These are phyloP conservation scores for Psittacula echo DNA, from an alignment of 2,797 vertebrate genomes.

Conservation along the genomic window DNA sequence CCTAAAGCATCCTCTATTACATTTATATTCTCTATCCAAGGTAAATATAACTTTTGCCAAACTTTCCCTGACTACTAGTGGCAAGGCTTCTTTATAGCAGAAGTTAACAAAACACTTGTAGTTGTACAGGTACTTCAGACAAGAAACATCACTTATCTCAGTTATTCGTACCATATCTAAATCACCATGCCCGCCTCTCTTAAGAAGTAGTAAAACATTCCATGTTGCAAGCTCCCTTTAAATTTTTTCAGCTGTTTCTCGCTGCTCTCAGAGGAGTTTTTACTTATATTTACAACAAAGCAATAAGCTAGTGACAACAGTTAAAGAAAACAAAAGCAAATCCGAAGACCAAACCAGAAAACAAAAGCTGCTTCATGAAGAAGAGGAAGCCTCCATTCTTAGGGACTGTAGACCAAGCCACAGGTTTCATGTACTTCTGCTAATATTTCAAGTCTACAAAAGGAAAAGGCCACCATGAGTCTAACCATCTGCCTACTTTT, in stretches of 20 bases:
- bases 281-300: background rate
- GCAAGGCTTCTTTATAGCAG: slow-evolving; percentile 11
- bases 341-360: background rate
- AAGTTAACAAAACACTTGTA: slow-evolving; percentile 2
- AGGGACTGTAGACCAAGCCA: background rate
- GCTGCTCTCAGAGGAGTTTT: background rate
- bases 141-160: slow-evolving; percentile 25
- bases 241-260: background rate
- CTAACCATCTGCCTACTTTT: background rate
- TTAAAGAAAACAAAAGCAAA: background rate
- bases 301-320: background rate
- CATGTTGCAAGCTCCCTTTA: background rate
- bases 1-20: background rate
- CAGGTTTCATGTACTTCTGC: background rate
- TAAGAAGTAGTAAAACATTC: background rate
- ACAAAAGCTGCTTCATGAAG: background rate
- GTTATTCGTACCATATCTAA: background rate
- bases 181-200: background rate
- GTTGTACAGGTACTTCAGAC: slow-evolving; percentile 7
- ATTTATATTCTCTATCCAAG: background rate
- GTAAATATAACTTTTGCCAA: slow-evolving; percentile 7
- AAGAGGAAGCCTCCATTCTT: background rate
- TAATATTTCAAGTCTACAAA: background rate
- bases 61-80: background rate
- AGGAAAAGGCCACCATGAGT: background rate